A percentile compares a stretch with the other conserved stretches of the same genome.
Conservation (phyloP, 2,797 vertebrate genomes). For the Vireo griseus region DNA sequence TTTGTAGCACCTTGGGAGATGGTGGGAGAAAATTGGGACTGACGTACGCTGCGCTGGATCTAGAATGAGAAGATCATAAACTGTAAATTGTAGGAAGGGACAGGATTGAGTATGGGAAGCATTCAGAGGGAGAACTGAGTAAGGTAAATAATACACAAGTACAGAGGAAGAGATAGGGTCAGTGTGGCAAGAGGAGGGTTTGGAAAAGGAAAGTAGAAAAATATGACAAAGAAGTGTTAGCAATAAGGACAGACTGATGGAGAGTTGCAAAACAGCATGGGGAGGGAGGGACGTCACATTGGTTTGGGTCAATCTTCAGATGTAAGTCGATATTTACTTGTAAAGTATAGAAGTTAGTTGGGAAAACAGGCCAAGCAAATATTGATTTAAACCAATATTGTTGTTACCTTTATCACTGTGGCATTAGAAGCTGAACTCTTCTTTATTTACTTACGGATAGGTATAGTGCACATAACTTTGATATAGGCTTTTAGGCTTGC, state of each 20-base stretch:
- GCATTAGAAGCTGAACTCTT: constrained; percentile 20
- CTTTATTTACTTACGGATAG: constrained; percentile 36
- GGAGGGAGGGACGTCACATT: neutral
- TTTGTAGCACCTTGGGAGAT: neutral
- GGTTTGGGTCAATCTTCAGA: neutral
- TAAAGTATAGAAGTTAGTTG: constrained; percentile 26
- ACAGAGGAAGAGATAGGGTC: neutral
- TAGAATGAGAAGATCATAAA: neutral
- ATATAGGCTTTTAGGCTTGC: constrained; percentile 16
- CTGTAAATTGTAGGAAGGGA: neutral
- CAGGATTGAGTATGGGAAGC: neutral
- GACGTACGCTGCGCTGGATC: neutral
- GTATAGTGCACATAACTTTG: constrained; percentile 14
- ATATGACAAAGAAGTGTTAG: neutral
- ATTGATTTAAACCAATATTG: constrained; percentile 45
- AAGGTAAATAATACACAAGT: neutral
- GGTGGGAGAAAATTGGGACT: neutral
- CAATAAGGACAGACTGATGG: neutral
- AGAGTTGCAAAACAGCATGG: neutral
- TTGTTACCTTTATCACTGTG: constrained; percentile 29
- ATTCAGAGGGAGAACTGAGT: neutral
- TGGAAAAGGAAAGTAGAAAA: neutral
- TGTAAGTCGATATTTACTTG: neutral
- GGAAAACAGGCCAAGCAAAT: constrained; percentile 30
- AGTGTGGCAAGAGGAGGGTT: neutral